Evolutionary conservation across 2,113 vertebrate species (phyloP).

Genomic region (Orthonyx spaldingii): DNA sequence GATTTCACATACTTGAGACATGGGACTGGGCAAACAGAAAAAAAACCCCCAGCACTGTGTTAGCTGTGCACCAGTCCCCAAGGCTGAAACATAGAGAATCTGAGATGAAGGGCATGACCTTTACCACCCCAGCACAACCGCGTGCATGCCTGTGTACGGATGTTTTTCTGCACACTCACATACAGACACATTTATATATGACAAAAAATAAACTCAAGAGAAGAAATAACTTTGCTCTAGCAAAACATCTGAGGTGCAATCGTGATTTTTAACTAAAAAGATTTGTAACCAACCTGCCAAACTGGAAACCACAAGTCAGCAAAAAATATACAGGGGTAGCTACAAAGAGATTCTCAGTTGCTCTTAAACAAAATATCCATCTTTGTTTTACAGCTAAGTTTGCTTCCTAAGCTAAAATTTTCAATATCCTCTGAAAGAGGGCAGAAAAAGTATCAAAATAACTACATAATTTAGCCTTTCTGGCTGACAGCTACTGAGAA

Average conservation of each 20-base stretch:
- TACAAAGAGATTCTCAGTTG: not conserved
- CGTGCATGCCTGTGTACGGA: fast-evolving
- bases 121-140: not conserved
- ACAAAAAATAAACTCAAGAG: not conserved
- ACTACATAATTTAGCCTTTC: not conserved
- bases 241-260: not conserved
- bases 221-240: not conserved
- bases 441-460: not conserved
- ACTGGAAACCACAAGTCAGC: not conserved
- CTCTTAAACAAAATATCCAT: not conserved
- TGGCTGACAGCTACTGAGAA: not conserved
- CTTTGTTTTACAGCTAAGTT: not conserved
- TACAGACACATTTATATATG: not conserved
- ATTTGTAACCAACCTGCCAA: not conserved
- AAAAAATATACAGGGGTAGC: not conserved
- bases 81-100: not conserved
- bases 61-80: not conserved
- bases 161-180: not conserved
- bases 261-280: not conserved
- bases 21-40: not conserved
- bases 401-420: not conserved
- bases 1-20: not conserved
- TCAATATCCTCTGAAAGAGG: not conserved
- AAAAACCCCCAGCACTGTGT: not conserved
- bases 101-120: not conserved